Evolutionary conservation across 2,888 invertebrate genomes (phyloP).

Genomic region (Tetheella fluctuosa): DNA sequence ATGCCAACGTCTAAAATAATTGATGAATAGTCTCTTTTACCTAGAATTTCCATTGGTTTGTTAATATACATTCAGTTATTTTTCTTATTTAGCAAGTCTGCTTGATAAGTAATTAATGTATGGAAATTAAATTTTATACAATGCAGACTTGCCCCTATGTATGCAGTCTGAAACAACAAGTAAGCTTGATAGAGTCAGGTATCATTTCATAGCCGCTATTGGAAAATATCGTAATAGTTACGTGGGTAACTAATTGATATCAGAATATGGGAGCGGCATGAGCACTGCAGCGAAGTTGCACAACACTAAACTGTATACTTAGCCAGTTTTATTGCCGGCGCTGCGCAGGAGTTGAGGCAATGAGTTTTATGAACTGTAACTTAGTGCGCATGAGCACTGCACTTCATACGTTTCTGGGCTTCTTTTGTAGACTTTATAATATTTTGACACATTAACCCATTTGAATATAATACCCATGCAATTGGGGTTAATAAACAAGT

Average conservation of each 20-base stretch:
- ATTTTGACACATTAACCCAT: conserved; percentile 11
- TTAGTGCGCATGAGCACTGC: not conserved
- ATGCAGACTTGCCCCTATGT: too few relatives aligned
- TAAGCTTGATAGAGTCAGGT: not conserved
- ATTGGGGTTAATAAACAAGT: not conserved
- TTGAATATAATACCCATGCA: not conserved
- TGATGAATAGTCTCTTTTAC: too few relatives aligned
- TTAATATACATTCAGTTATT: too few relatives aligned
- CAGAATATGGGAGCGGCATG: not conserved
- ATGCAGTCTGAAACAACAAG: not conserved
- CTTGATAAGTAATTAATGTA: too few relatives aligned
- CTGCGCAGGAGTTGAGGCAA: conserved; percentile 34
- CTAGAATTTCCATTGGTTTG: too few relatives aligned
- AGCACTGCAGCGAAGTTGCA: conserved; percentile 17
- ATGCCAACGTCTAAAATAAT: too few relatives aligned
- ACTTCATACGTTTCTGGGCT: not conserved
- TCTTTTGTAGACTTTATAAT: not conserved
- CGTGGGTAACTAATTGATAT: conserved; percentile 7
- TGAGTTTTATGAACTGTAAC: conserved; percentile 40
- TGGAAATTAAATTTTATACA: too few relatives aligned
- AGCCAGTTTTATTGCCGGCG: conserved; percentile 38
- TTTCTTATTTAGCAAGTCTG: too few relatives aligned
- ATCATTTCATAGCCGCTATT: not conserved
- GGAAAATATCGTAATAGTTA: not conserved
- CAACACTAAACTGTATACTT: conserved; percentile 32